Conservation (phyloP, 2,888 invertebrate species). For the Rhyacophila evoluta region DNA sequence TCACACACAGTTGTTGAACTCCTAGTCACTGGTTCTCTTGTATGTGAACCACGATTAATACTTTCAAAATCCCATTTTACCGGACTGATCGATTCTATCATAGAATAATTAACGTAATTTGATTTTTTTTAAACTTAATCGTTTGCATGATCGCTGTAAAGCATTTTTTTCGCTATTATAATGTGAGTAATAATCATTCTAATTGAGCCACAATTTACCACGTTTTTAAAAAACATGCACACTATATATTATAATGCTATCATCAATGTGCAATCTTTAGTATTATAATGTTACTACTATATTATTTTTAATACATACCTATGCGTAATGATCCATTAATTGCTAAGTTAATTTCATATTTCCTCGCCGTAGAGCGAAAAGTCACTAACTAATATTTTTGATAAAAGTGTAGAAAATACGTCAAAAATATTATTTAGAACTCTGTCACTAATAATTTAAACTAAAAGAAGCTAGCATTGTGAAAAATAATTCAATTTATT, state of each 20-base stretch:
- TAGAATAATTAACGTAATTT: constrained; percentile 14
- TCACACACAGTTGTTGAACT: constrained; percentile 3
- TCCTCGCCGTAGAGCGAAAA: too few species aligned
- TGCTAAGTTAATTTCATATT: too few species aligned
- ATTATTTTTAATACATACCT: too few species aligned
- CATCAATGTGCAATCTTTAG: too few species aligned
- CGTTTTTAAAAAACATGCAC: neutral
- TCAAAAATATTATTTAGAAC: too few species aligned
- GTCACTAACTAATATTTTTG: too few species aligned
- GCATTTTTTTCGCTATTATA: neutral
- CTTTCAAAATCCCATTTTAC: neutral
- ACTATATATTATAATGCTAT: neutral
- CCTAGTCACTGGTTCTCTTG: neutral
- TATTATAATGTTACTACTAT: too few species aligned
- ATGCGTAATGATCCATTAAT: neutral
- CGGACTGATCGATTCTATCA: constrained; percentile 8
- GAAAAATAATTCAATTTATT: too few species aligned
- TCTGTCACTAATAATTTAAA: too few species aligned
- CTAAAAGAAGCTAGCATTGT: too few species aligned
- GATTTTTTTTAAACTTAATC: neutral
- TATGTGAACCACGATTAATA: constrained; percentile 14
- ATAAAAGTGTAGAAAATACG: too few species aligned
- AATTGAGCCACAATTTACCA: constrained; percentile 13
- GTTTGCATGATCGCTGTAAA: constrained; percentile 2
- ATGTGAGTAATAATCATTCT: constrained; percentile 3